Percentiles rank a stretch among this genome's conserved stretches.
These are phyloP conservation scores for Dendrolimus houi DNA, from an alignment of 2,888 invertebrate genomes.

Conservation along the genomic window DNA sequence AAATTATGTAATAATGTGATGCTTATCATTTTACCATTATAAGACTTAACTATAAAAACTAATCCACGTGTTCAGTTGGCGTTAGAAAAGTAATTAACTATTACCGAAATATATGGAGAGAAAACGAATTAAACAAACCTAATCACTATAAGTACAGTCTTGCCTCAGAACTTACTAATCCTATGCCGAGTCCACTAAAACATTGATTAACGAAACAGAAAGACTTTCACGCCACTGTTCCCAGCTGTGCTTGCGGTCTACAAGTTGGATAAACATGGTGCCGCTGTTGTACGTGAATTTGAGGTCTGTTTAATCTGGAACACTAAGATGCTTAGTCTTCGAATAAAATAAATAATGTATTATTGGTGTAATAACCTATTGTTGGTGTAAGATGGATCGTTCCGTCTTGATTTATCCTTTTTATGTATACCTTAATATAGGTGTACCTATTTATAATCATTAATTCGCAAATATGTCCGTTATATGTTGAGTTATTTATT, in stretches of 20 bases:
- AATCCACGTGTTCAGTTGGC: too few relatives aligned
- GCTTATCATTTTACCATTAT: too few relatives aligned
- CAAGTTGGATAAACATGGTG: not conserved
- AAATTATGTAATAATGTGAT: too few relatives aligned
- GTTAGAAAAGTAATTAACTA: not conserved
- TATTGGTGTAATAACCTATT: too few relatives aligned
- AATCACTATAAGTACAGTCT: slow-evolving; percentile 19
- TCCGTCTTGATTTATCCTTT: too few relatives aligned
- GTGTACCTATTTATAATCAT: too few relatives aligned
- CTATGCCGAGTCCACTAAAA: slow-evolving; percentile 18
- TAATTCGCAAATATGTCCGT: too few relatives aligned
- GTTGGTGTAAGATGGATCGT: too few relatives aligned
- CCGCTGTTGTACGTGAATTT: not conserved
- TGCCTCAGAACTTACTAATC: slow-evolving; percentile 20
- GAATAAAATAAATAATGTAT: not conserved
- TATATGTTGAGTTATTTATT: too few relatives aligned
- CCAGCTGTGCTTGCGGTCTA: slow-evolving; percentile 13
- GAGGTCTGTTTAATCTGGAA: not conserved
- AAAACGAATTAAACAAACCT: slow-evolving; percentile 16
- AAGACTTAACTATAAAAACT: too few relatives aligned
- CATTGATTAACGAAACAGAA: slow-evolving; percentile 17
- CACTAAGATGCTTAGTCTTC: not conserved
- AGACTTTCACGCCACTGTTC: slow-evolving; percentile 8
- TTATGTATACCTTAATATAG: too few relatives aligned
- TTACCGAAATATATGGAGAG: not conserved